Percentiles rank a stretch among this genome's conserved stretches.
phyloP scores from a whole-genome alignment of 1,140 invertebrate species.

The Araneus ventricosus region DNA sequence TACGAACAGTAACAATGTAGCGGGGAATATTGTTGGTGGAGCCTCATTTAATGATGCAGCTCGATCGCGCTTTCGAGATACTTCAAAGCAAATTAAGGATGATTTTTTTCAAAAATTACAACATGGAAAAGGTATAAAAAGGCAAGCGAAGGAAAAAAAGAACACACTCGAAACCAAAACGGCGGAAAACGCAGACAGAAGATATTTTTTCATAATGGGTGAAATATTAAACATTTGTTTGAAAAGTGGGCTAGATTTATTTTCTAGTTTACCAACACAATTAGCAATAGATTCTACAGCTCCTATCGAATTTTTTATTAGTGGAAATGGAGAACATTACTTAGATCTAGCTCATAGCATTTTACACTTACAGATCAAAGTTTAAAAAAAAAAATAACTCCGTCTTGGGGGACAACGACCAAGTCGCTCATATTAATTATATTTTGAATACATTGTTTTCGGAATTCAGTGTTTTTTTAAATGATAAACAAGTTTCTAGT shows the following conservation, averaged over 20 bases:
- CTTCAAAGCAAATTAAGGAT: too few relatives aligned
- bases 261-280: background rate
- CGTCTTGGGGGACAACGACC: background rate
- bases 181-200: too few relatives aligned
- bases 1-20: too few relatives aligned
- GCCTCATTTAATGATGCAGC: too few relatives aligned
- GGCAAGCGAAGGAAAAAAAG: too few relatives aligned
- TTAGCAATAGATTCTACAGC: slow-evolving; percentile 14
- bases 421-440: slow-evolving; percentile 47
- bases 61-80: too few relatives aligned
- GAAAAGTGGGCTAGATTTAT: slow-evolving; percentile 34
- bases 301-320: slow-evolving; percentile 27
- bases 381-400: slow-evolving; percentile 33
- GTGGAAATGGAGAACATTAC: slow-evolving; percentile 31
- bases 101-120: too few relatives aligned
- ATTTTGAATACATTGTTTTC: slow-evolving; percentile 47
- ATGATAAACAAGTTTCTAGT: slow-evolving; percentile 53
- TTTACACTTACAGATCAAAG: slow-evolving; percentile 29
- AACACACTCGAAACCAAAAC: too few relatives aligned
- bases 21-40: too few relatives aligned
- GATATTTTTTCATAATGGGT: too few relatives aligned
- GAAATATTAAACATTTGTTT: background rate
- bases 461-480: slow-evolving; percentile 1
- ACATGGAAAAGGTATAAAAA: too few relatives aligned
- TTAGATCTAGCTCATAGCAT: slow-evolving; percentile 56